Conservation (phyloP, 2,113 vertebrate genomes). For the Solea senegalensis region DNA sequence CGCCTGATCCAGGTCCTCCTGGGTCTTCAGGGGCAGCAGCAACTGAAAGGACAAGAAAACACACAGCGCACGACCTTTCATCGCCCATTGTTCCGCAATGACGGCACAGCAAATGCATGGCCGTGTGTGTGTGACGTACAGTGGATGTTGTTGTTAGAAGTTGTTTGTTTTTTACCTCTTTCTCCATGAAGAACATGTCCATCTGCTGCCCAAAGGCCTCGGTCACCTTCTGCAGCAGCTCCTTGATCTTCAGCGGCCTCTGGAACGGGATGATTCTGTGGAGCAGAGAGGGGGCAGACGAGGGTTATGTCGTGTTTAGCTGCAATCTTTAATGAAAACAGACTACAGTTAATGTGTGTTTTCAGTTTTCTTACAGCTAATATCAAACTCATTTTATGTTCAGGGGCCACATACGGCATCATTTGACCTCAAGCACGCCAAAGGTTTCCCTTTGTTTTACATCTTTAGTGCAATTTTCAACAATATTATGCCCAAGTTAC, state of each 20-base stretch:
- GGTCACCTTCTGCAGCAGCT: constrained; percentile 89
- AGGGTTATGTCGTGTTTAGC: constrained; percentile 19
- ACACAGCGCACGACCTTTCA: constrained; percentile 35
- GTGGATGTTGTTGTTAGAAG: background rate
- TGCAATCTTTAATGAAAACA: background rate
- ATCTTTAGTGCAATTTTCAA: too few relatives aligned
- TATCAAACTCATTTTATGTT: too few relatives aligned
- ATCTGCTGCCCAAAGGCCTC: constrained; percentile 93
- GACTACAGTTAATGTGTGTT: background rate
- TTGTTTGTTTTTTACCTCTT: constrained; percentile 80
- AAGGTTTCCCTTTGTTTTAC: too few relatives aligned
- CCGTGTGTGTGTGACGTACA: constrained; percentile 2
- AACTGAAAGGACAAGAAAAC: constrained; percentile 80
- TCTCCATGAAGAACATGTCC: constrained; percentile 89
- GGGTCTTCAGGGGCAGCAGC: constrained; percentile 87
- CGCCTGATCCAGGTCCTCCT: constrained; percentile 90
- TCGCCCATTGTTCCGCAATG: constrained; percentile 25
- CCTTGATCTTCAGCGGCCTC: constrained; percentile 88
- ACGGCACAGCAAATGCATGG: constrained; percentile 5
- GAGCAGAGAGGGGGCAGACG: constrained; percentile 4
- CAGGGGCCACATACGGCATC: too few relatives aligned
- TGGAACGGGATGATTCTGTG: constrained; percentile 90
- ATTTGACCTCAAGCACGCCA: too few relatives aligned
- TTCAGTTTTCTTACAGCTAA: too few relatives aligned
- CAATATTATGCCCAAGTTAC: too few relatives aligned